Conservation (phyloP, 2,113 vertebrate species). For the Lipotes vexillifer region DNA sequence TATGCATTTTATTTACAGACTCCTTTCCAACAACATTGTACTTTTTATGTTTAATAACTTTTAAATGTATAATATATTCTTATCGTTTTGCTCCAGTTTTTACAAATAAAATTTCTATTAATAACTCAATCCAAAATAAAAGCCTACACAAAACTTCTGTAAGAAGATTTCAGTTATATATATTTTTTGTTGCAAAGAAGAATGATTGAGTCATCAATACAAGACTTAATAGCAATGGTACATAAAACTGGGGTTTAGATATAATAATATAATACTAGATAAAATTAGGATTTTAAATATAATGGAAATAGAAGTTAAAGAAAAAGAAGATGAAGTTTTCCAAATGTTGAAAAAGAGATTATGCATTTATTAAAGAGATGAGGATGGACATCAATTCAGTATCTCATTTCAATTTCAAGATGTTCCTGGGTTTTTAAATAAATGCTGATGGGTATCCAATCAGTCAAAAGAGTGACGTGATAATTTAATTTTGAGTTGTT, state of each 20-base stretch:
- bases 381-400: rapidly evolving
- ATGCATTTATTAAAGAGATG: neutral
- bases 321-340: neutral
- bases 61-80: neutral
- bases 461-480: neutral
- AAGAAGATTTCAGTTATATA: neutral
- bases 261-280: no score
- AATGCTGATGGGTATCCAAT: no score
- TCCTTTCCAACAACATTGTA: neutral
- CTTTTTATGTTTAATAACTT: neutral
- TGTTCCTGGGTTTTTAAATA: neutral
- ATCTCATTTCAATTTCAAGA: neutral
- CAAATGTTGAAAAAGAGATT: neutral
- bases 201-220: neutral
- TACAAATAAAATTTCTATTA: neutral
- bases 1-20: neutral
- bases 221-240: neutral
- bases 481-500: neutral
- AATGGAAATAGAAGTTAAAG: neutral
- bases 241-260: neutral
- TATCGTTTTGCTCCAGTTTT: neutral
- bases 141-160: neutral
- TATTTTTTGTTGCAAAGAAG: neutral
- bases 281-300: neutral
- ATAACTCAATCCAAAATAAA: neutral